phyloP scores from a whole-genome alignment of 2,888 invertebrate genomes.

The Octodonta nipae region DNA sequence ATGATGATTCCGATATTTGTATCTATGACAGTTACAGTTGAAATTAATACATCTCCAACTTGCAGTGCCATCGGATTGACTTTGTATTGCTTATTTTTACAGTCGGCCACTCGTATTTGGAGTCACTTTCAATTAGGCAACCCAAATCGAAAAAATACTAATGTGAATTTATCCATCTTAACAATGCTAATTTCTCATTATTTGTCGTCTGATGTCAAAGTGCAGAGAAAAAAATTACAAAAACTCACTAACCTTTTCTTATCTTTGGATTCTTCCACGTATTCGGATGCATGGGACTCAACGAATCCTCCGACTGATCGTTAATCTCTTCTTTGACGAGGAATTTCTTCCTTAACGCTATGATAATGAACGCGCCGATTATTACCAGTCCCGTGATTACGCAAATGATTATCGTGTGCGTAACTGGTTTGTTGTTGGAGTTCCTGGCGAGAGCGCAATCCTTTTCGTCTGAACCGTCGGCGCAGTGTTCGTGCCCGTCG shows the following conservation, averaged over 20 bases:
- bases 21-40: too few species aligned
- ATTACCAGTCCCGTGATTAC: slow-evolving; percentile 43
- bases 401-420: slow-evolving; percentile 42
- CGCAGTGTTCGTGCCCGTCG: slow-evolving; percentile 65
- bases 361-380: slow-evolving; percentile 27
- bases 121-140: too few species aligned
- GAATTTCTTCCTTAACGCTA: slow-evolving; percentile 21
- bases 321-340: slow-evolving; percentile 30
- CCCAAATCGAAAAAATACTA: too few species aligned
- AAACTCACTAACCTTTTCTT: slow-evolving; percentile 26
- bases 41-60: too few species aligned
- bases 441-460: slow-evolving; percentile 48
- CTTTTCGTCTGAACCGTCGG: slow-evolving; percentile 68
- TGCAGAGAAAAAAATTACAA: too few species aligned
- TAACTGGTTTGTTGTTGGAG: slow-evolving; percentile 35
- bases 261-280: slow-evolving; percentile 29
- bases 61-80: too few species aligned
- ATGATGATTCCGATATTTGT: too few species aligned
- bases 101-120: too few species aligned
- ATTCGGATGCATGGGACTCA: slow-evolving; percentile 41
- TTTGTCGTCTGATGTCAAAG: too few species aligned
- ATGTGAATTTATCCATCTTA: too few species aligned
- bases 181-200: too few species aligned
- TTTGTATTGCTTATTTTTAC: too few species aligned
- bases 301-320: slow-evolving; percentile 52